Evolutionary conservation across 2,113 vertebrate species (phyloP), one percentile per base, ranked within the genome.

Genomic region (Corythoichthys intestinalis): DNA sequence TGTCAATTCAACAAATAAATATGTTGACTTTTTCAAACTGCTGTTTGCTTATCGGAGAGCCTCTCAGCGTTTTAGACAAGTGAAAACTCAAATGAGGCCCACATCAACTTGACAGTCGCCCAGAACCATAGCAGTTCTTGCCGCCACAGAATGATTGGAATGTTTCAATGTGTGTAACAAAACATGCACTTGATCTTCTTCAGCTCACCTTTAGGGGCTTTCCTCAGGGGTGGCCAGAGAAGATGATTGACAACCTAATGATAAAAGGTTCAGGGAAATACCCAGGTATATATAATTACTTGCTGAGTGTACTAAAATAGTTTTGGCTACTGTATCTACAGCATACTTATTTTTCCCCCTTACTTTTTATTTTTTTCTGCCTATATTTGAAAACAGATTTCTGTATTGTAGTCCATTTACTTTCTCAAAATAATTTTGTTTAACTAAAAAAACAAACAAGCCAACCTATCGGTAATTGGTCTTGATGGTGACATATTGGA

Each of bases 151-250:
- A 91, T 90, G 87, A 79, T 54, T 63, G 83, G 89, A 91, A 90
- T 91, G 87, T 86, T 90, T 86, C 83, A 80, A 73, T 69, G 78
- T 78, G 86, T 76, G 87, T 89, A 87, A 90, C 82, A 86, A 86
- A 90, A 86, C 83, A 90, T 87, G 85, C 80, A 72, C 49, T 34
- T 54, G 69, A 59, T 75, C 65, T 82, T 89, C 83, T 78, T 77
- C 44, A 6, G 57, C 77, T 9, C 53, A 28, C 53, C 2, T 28
- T 54, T 8, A 4, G n/a, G n/a, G 20, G 53, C n/a, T 54, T 54
- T 54, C 53, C 20, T 28, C 53, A 54, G n/a, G 53, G 8, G 53
- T 28, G 20, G 53, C 53, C 3, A 7, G 6, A 54, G 8, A 54
- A 28, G 53, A 11, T 28, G 54, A 57, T 57, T 35, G 28, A 57